Evolutionary conservation across 2,113 vertebrate genomes (phyloP), one percentile per base, ranked within the genome.

Genomic region (Trematomus loennbergii): DNA sequence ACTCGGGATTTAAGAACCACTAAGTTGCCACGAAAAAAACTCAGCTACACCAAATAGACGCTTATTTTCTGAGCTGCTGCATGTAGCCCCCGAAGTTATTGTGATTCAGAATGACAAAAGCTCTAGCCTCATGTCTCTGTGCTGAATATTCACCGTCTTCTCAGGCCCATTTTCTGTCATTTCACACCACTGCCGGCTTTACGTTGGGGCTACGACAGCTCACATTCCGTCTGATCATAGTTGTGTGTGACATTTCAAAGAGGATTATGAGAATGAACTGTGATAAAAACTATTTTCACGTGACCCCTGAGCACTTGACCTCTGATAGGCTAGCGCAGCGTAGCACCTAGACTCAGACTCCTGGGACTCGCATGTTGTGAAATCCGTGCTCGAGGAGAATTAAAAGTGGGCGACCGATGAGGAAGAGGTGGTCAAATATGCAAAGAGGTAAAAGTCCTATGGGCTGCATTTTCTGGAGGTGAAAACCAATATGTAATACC

Each of bases 231-330:
- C 89, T 87, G 89, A 92, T 92, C 91, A 89, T 87, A 90, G 88
- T 91, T 89, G 82, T 89, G 89, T 91, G 88, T 94, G 91, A 93
- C 86, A 82, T 92, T 91, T 93, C 87, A 93, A 92, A 92, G 88
- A 89, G 89, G 89, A 92, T 94, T 92, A 94, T 79, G 84, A 29
- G 80, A 91, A 91, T 91, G 90, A 90, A 91, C 93, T 93, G 88
- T 91, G 91, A 93, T 92, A 62, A 84, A 91, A 91, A 88, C 78
- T 91, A 88, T 93, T 92, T 92, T 87, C 92, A 93, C 80, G 91
- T 93, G 92, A 91, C 88, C 90, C 54, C 75, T 62, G 83, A 90
- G 83, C 85, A 90, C 89, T 90, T 94, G 90, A 93, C 93, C 90
- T 73, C 67, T 68, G 75, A 68, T 66, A 65, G 79, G 81, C 78